phyloP scores from a whole-genome alignment of 92 coral and sea anemone species.

The Meandrina meandrites region DNA sequence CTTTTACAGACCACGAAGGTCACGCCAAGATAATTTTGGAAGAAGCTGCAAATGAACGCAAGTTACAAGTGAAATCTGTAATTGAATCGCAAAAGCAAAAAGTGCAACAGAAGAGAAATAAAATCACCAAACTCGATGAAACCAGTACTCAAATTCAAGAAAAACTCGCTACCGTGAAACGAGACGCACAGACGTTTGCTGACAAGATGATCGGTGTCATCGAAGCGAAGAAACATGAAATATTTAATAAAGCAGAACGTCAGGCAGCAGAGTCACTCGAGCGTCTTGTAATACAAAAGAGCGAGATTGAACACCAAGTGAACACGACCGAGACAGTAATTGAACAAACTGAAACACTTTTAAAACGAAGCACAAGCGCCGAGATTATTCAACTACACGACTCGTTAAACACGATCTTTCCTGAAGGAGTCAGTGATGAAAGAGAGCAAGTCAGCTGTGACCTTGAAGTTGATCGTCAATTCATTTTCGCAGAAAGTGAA shows the following conservation, averaged over 20 bases:
- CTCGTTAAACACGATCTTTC: not conserved
- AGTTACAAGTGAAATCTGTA: too few relatives aligned
- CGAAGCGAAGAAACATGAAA: too few relatives aligned
- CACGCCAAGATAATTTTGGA: too few relatives aligned
- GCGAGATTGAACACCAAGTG: not conserved
- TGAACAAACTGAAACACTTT: too few relatives aligned
- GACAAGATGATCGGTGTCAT: too few relatives aligned
- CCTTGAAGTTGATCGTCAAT: too few relatives aligned
- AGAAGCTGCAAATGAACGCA: too few relatives aligned
- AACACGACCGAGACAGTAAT: not conserved
- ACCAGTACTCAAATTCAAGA: not conserved
- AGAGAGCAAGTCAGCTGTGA: too few relatives aligned
- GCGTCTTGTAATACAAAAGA: not conserved
- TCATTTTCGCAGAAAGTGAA: too few relatives aligned
- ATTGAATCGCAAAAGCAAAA: not conserved
- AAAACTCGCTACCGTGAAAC: not conserved
- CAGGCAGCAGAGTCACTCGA: not conserved
- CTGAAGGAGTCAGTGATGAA: too few relatives aligned
- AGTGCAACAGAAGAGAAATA: not conserved
- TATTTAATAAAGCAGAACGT: not conserved
- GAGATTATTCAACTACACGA: not conserved
- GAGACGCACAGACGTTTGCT: not conserved
- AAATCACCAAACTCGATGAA: not conserved
- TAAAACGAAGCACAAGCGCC: too few relatives aligned
- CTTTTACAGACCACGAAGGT: too few relatives aligned